Percentiles rank a stretch among this genome's conserved stretches.
Evolutionary conservation across 1,140 invertebrate species (phyloP).

Genomic region (Meloidogyne floridensis): DNA sequence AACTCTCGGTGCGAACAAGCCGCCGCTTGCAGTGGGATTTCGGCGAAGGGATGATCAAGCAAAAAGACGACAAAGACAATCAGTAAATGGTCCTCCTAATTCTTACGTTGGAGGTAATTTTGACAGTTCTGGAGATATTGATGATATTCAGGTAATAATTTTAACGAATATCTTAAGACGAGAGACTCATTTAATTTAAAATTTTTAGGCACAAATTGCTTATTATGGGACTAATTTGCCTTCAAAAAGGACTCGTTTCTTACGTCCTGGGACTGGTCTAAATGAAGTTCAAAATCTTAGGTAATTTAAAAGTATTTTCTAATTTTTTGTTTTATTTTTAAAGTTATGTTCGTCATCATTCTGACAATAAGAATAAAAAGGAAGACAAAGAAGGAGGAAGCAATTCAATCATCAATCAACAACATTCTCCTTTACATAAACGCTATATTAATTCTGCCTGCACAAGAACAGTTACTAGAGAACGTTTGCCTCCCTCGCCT

Average conservation of each 20-base stretch:
- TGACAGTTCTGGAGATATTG: background rate
- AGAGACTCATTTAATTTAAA: too few relatives aligned
- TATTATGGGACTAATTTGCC: background rate
- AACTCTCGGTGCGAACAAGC: background rate
- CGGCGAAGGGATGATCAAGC: background rate
- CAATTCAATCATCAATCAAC: background rate
- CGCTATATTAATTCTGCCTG: background rate
- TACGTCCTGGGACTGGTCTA: background rate
- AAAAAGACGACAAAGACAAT: background rate
- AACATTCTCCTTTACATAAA: background rate
- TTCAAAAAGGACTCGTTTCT: constrained; percentile 4
- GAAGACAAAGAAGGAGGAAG: background rate
- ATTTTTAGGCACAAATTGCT: background rate
- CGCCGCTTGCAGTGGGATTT: background rate
- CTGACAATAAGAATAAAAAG: background rate
- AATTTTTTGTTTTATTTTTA: background rate
- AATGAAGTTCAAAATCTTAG: constrained; percentile 2
- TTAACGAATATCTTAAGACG: too few relatives aligned
- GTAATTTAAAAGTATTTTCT: background rate
- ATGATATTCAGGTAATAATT: background rate
- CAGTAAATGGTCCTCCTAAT: background rate
- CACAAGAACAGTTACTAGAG: background rate
- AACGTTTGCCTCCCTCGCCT: background rate
- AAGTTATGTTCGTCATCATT: background rate
- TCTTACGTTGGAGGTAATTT: background rate